Conservation (phyloP, 2,113 vertebrate genomes). For the Hoplias malabaricus region DNA sequence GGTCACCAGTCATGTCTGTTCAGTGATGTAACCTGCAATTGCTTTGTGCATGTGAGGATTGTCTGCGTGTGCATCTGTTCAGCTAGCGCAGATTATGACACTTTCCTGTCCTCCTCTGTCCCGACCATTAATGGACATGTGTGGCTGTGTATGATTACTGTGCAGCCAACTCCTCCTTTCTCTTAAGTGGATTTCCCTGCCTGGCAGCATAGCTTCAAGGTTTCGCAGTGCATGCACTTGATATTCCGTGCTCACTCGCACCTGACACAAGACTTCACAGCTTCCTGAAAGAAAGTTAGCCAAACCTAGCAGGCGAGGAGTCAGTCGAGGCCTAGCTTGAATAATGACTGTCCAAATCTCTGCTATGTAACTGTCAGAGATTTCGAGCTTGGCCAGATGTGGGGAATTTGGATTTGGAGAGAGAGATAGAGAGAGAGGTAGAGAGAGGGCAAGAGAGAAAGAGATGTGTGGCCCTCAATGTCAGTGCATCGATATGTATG, state of each 20-base stretch:
- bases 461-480: slow-evolving; percentile 42
- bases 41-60: not conserved
- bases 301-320: not conserved
- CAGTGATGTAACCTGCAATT: not conserved
- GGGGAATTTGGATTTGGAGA: slow-evolving; percentile 40
- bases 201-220: slow-evolving; percentile 28
- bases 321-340: slow-evolving; percentile 54
- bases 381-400: slow-evolving; percentile 53
- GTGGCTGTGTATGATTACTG: slow-evolving; percentile 11
- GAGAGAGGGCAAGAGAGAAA: too few relatives aligned
- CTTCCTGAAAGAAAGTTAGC: not conserved
- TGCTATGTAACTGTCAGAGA: slow-evolving; percentile 59
- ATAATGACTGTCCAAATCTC: slow-evolving; percentile 48
- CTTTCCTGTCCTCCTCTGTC: not conserved
- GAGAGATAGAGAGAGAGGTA: too few relatives aligned
- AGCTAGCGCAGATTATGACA: slow-evolving; percentile 21
- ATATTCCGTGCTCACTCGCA: too few relatives aligned
- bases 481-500: slow-evolving; percentile 64
- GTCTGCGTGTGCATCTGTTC: not conserved
- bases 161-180: slow-evolving; percentile 5
- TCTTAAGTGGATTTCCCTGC: slow-evolving; percentile 45
- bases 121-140: not conserved
- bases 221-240: slow-evolving; percentile 14
- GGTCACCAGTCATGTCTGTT: not conserved
- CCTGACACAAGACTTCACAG: not conserved